Percentiles rank a stretch among this genome's conserved stretches.
phyloP scores from a whole-genome alignment of 2,888 invertebrate genomes.

The Steromphala cineraria region DNA sequence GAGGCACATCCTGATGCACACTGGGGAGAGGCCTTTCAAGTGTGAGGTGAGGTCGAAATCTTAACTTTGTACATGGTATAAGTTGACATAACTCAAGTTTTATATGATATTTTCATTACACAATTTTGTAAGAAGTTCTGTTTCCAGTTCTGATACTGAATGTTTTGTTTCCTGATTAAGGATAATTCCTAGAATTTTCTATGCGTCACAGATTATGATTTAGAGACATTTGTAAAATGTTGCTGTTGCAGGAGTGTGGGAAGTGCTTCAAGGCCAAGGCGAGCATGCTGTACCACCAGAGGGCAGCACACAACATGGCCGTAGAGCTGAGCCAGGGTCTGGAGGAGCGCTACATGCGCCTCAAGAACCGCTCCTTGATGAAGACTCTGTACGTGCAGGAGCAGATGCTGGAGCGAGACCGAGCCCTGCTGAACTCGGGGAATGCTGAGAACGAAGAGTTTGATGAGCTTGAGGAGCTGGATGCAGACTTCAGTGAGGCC shows the following conservation, averaged over 20 bases:
- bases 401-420: slow-evolving; percentile 15
- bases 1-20: slow-evolving; percentile 71
- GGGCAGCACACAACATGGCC: slow-evolving; percentile 66
- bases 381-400: slow-evolving; percentile 35
- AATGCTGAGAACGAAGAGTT: background rate
- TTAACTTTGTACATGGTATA: no score
- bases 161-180: no score
- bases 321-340: slow-evolving; percentile 70
- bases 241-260: slow-evolving; percentile 59
- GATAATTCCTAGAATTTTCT: no score
- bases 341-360: slow-evolving; percentile 64
- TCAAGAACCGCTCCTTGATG: slow-evolving; percentile 55
- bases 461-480: background rate
- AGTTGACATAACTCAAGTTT: no score
- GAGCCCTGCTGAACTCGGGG: background rate
- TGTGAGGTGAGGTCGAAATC: slow-evolving; percentile 60
- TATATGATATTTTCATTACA: no score
- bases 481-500: slow-evolving; percentile 9
- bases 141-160: no score
- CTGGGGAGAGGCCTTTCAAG: slow-evolving; percentile 68
- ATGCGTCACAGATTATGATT: no score
- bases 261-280: slow-evolving; percentile 71
- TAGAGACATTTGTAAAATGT: background rate
- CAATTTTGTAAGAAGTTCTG: no score
- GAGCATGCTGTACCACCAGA: slow-evolving; percentile 70